phyloP scores from a whole-genome alignment of 2,113 vertebrate genomes.

The Melanotaenia duboulayi region DNA sequence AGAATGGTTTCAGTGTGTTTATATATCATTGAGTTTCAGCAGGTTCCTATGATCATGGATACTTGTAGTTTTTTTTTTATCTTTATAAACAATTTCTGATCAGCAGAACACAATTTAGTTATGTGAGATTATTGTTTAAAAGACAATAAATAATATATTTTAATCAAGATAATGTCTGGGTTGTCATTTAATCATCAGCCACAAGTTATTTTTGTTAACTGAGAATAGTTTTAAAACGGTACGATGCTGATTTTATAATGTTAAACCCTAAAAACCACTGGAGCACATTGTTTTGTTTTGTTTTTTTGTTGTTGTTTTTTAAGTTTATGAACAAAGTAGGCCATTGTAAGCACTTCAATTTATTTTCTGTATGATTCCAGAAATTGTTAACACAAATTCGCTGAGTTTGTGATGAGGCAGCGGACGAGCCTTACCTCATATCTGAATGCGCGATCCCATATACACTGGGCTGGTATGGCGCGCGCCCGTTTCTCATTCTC shows the following conservation, averaged over 20 bases:
- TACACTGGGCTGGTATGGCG: too few species aligned
- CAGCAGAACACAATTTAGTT: background rate
- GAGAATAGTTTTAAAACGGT: background rate
- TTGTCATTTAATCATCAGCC: background rate
- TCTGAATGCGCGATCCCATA: too few species aligned
- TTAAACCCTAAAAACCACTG: too few species aligned
- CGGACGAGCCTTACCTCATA: too few species aligned
- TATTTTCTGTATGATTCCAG: too few species aligned
- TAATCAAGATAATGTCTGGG: conserved; percentile 18
- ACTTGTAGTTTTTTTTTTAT: background rate
- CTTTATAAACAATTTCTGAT: background rate
- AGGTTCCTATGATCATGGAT: background rate
- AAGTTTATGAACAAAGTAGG: too few species aligned
- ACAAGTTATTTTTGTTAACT: background rate
- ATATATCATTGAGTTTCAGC: background rate
- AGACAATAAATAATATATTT: conserved; percentile 58
- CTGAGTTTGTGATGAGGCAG: too few species aligned
- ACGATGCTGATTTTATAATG: background rate
- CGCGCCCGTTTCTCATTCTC: too few species aligned
- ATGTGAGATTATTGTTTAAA: background rate
- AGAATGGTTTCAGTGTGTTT: background rate
- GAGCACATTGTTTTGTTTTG: too few species aligned
- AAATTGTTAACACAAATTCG: too few species aligned
- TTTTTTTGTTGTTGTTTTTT: too few species aligned
- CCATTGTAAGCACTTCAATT: too few species aligned